A percentile compares a stretch with the other conserved stretches of the same genome.
Evolutionary conservation across 2,888 invertebrate genomes (phyloP).

Genomic region (Argyresthia albistria): DNA sequence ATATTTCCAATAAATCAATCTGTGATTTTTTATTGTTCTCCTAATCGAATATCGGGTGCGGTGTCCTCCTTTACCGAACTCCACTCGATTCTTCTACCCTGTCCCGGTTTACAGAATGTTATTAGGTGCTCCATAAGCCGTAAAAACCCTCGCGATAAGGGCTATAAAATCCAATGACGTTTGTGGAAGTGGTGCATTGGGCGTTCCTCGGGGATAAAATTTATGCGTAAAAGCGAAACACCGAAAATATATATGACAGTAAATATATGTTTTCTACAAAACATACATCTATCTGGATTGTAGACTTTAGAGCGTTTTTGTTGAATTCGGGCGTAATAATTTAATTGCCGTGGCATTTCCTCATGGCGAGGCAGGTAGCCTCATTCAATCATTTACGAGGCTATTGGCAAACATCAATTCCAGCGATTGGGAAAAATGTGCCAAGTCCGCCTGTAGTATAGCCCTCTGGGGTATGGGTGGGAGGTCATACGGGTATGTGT

Average conservation of each 20-base stretch:
- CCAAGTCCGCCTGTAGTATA: not conserved
- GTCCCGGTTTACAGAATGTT: constrained; percentile 15
- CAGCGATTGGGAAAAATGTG: not conserved
- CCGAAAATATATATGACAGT: too few species aligned
- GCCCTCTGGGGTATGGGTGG: too few species aligned
- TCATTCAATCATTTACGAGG: not conserved
- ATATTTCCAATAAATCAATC: not conserved
- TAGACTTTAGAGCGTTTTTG: too few species aligned
- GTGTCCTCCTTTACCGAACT: not conserved
- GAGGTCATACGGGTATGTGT: too few species aligned
- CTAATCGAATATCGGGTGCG: not conserved
- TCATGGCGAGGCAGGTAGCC: too few species aligned
- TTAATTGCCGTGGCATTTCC: not conserved
- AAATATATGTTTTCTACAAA: too few species aligned
- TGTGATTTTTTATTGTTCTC: constrained; percentile 16
- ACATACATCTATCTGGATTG: too few species aligned
- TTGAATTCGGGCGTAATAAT: not conserved
- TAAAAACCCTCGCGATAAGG: constrained; percentile 16
- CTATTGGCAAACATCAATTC: not conserved
- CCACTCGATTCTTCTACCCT: not conserved
- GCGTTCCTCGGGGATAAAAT: not conserved
- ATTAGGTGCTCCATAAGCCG: constrained; percentile 14
- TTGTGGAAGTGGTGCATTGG: not conserved
- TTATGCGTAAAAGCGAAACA: too few species aligned
- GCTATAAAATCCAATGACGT: constrained; percentile 7